Evolutionary conservation across 2,113 vertebrate genomes (phyloP), one percentile per base, ranked within the genome.

Genomic region (Calidris pugnax): DNA sequence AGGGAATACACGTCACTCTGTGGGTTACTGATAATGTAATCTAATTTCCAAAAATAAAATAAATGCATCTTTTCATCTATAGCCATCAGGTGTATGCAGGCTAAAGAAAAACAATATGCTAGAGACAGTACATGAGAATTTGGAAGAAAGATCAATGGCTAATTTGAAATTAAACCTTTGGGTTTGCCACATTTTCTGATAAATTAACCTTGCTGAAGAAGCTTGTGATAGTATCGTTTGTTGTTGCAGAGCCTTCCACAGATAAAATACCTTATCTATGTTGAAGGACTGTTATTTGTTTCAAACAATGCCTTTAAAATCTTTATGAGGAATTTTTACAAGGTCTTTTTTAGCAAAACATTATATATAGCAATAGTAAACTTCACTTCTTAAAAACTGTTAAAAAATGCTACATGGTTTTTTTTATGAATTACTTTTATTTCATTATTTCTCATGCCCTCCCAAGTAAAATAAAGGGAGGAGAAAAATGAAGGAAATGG

Each of bases 1-100:
- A 92, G 75, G 88, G 76, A 77, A 78, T 95, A 88, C 32, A 37
- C 18, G 2, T 91, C 92, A 96, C 43, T 94, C 90, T 95, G 39
- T 64, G 60, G 24, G 17, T 69, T 82, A 43, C 85, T 97, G 91
- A 97, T 97, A 96, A 66, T 26, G 30, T 93, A 95, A 93, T 95
- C 92, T 97, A 59, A 89, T 93, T 87, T 85, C 94, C 93, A 93
- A 97, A 97, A 96, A 96, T 95, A 96, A 96, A 96, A 85, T 85
- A 48, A 78, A 57, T 50, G 82, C 87, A 95, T 81, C 63, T 97
- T 93, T 94, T 94, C 24, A 96, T 88, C 81, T 94, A 10, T 15
- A 57, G 35, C 41, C 66, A 90, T 62, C 74, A 91, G 75, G 90
- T 89, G 50, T 68, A 35, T 7, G 23, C 43, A 63, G 85, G 39